These are phyloP conservation scores for Glyptemys insculpta DNA, from an alignment of 2,797 vertebrate genomes.

Conservation along the genomic window DNA sequence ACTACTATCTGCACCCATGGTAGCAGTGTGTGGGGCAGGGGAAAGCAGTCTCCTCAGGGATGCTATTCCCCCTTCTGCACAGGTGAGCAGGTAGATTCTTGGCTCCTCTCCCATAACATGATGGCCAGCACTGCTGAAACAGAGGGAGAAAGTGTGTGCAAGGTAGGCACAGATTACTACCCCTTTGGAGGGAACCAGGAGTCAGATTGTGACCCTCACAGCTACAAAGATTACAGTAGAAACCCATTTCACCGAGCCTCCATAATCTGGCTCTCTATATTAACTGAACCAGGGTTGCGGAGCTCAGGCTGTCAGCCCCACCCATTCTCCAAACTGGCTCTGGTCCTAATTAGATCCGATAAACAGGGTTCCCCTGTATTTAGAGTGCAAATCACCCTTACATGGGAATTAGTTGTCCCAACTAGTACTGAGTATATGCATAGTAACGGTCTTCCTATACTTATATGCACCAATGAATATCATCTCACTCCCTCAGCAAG, in stretches of 20 bases:
- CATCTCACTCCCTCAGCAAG: not conserved
- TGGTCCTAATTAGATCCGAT: no score
- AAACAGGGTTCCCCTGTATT: not conserved
- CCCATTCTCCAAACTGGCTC: no score
- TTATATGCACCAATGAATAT: fast-evolving
- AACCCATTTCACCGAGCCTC: no score
- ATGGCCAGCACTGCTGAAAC: not conserved
- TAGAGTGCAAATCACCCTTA: not conserved
- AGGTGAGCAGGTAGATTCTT: not conserved
- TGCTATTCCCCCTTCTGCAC: not conserved
- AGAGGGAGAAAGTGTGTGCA: not conserved
- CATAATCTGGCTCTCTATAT: no score
- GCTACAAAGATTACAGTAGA: not conserved
- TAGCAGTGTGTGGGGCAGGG: not conserved
- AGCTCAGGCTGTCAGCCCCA: no score
- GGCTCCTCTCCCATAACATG: not conserved
- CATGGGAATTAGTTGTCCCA: not conserved
- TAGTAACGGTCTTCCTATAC: not conserved
- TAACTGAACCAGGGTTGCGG: no score
- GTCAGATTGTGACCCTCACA: not conserved
- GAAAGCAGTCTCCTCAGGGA: not conserved
- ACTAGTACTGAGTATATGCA: not conserved
- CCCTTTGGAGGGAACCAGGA: not conserved
- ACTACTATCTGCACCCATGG: not conserved
- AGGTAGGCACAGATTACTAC: not conserved